Percentiles rank a stretch among this genome's conserved stretches.
phyloP scores from a whole-genome alignment of 2,888 invertebrate genomes.

The Suillia variegata region DNA sequence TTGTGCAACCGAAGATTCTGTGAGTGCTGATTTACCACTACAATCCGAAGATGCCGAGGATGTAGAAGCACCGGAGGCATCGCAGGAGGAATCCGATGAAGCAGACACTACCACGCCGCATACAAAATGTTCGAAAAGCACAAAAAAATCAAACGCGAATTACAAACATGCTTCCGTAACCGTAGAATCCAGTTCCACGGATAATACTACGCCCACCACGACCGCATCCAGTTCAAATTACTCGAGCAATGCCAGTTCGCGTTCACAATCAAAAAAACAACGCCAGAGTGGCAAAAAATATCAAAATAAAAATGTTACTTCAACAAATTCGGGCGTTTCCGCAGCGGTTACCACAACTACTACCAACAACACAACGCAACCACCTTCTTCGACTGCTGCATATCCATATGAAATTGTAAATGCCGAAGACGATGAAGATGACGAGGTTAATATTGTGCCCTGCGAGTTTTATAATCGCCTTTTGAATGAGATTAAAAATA shows the following conservation, averaged over 20 bases:
- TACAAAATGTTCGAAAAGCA: conserved; percentile 15
- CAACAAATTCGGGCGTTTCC: conserved; percentile 23
- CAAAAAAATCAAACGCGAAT: conserved; percentile 20
- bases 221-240: conserved; percentile 43
- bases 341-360: conserved; percentile 14
- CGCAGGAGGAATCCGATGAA: conserved; percentile 17
- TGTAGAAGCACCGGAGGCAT: conserved; percentile 2
- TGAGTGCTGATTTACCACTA: conserved; percentile 45
- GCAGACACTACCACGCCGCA: conserved; percentile 19
- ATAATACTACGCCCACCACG: conserved; percentile 37
- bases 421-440: conserved; percentile 28
- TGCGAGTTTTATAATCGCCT: conserved; percentile 61
- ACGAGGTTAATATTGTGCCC: conserved; percentile 47
- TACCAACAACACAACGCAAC: conserved; percentile 23
- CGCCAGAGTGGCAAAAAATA: conserved; percentile 24
- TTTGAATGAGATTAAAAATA: conserved; percentile 58
- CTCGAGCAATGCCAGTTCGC: conserved; percentile 50
- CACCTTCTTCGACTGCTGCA: background rate
- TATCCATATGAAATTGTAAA: conserved; percentile 14
- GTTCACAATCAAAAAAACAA: conserved; percentile 51
- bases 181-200: conserved; percentile 33
- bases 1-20: conserved; percentile 52
- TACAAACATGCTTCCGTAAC: background rate
- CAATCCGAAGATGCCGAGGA: background rate
- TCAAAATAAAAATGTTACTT: conserved; percentile 16